These are phyloP conservation scores for Troides helena DNA, from an alignment of 2,888 invertebrate species.

Conservation along the genomic window DNA sequence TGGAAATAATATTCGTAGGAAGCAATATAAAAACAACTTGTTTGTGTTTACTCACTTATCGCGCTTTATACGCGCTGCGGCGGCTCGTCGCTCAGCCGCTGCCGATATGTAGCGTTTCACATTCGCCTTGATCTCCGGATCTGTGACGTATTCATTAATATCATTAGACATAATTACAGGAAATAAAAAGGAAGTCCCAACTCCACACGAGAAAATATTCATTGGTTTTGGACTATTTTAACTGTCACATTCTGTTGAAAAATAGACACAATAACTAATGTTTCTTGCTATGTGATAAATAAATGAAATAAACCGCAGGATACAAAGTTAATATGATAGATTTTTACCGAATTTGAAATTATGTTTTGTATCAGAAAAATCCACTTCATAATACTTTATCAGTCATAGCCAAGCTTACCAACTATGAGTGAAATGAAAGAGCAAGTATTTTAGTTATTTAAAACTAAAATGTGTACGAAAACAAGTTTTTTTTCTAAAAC, in stretches of 20 bases:
- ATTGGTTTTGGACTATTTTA: too few species aligned
- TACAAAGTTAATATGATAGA: too few species aligned
- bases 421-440: neutral
- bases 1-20: neutral
- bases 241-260: too few species aligned
- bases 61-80: slow-evolving; percentile 59
- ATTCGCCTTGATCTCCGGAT: slow-evolving; percentile 92
- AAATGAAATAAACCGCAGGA: too few species aligned
- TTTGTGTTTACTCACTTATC: slow-evolving; percentile 60
- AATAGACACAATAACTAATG: too few species aligned
- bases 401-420: neutral
- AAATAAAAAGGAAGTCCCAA: neutral
- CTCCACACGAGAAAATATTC: neutral
- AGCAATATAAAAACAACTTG: neutral
- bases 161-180: neutral
- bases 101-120: slow-evolving; percentile 86
- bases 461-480: neutral
- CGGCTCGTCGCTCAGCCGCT: slow-evolving; percentile 68
- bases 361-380: neutral
- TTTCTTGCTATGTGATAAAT: too few species aligned
- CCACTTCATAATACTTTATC: neutral
- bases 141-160: slow-evolving; percentile 69
- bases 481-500: neutral
- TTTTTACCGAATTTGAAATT: neutral
- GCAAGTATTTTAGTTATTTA: neutral